A percentile compares a stretch with the other conserved stretches of the same genome.
phyloP scores from a whole-genome alignment of 2,113 vertebrate genomes.

The Cnemophilus loriae region DNA sequence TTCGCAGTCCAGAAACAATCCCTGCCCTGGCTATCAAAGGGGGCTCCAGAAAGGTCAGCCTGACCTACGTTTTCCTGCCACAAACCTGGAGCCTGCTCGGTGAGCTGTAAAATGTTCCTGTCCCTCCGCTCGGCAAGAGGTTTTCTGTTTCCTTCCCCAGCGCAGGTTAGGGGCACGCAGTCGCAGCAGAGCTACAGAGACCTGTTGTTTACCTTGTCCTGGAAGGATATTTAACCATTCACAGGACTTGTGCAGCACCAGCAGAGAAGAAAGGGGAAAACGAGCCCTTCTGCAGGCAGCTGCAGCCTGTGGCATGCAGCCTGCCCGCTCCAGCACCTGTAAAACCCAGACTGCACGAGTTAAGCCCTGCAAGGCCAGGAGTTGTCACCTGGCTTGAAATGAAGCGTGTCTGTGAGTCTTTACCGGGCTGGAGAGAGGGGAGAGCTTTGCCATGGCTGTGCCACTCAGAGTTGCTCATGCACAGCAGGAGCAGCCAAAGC shows the following conservation, averaged over 20 bases:
- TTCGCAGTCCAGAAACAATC: constrained; percentile 6
- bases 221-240: constrained; percentile 1
- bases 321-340: not conserved
- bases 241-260: not conserved
- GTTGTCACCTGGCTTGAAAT: not conserved
- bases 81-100: not conserved
- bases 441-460: not conserved
- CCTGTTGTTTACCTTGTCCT: not conserved
- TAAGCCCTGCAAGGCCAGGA: not conserved
- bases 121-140: not conserved
- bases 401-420: not conserved
- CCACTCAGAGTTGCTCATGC: rapidly evolving
- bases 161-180: not conserved
- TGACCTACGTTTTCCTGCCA: not conserved
- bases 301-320: not conserved
- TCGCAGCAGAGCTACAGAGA: constrained; percentile 2
- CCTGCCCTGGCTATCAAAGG: not conserved
- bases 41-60: not conserved
- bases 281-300: not conserved
- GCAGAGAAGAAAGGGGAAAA: not conserved
- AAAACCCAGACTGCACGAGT: not conserved
- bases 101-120: not conserved
- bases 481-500: not conserved
- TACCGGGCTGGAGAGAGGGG: no score
- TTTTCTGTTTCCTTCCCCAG: constrained; percentile 49